Evolutionary conservation across 1,140 invertebrate genomes (phyloP).

Genomic region (Lepidurus packardi): DNA sequence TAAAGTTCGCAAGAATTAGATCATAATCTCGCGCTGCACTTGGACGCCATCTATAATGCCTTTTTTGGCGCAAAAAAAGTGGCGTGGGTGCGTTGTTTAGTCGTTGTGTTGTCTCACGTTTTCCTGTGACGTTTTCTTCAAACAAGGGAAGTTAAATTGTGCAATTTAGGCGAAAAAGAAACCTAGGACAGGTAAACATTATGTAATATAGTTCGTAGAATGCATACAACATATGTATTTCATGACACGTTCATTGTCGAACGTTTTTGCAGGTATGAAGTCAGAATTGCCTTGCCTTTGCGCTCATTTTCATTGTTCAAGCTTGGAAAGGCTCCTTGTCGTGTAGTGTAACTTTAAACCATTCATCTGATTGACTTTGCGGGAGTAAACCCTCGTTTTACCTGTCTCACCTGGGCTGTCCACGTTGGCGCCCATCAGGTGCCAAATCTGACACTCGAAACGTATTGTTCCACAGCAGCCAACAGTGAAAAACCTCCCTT

Average conservation of each 20-base stretch:
- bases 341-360: neutral
- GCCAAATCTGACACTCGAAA: slow-evolving; percentile 18
- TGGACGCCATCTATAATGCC: neutral
- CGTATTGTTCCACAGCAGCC: neutral
- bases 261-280: too few species aligned
- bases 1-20: neutral
- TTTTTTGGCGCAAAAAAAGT: neutral
- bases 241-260: too few species aligned
- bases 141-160: too few species aligned
- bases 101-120: too few species aligned
- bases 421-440: slow-evolving; percentile 12
- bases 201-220: too few species aligned
- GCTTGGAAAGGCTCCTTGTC: neutral
- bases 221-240: too few species aligned
- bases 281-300: too few species aligned
- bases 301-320: too few species aligned
- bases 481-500: slow-evolving; percentile 1
- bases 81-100: too few species aligned
- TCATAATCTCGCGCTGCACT: neutral
- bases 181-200: too few species aligned
- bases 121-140: too few species aligned
- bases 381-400: slow-evolving; percentile 3
- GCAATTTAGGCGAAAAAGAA: too few species aligned
- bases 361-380: neutral
- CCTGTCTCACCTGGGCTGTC: slow-evolving; percentile 13